Conservation (phyloP, 2,888 invertebrate genomes). For the Noctua pronuba region DNA sequence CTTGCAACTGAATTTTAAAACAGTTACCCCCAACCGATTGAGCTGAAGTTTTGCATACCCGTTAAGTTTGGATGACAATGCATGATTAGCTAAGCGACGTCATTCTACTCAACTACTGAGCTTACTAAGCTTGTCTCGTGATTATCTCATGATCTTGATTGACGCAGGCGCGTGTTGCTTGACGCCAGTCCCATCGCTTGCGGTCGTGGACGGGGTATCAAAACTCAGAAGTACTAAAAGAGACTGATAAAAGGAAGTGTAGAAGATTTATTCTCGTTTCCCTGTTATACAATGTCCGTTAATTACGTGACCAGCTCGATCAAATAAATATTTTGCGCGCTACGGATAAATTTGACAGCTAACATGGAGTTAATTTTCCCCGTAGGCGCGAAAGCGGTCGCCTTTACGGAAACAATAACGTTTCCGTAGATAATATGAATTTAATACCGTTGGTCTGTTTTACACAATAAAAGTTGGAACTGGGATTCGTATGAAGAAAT, state of each 20-base stretch:
- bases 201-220: not conserved
- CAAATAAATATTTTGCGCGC: constrained; percentile 58
- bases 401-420: constrained; percentile 41
- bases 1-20: too few relatives aligned
- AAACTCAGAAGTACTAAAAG: not conserved
- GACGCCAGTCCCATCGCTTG: not conserved
- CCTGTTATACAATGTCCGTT: constrained; percentile 41
- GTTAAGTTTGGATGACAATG: too few relatives aligned
- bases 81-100: too few relatives aligned
- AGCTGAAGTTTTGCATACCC: too few relatives aligned
- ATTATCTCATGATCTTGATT: too few relatives aligned
- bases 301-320: constrained; percentile 61
- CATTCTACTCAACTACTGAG: too few relatives aligned
- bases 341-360: constrained; percentile 61
- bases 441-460: constrained; percentile 35
- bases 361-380: constrained; percentile 51
- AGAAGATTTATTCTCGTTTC: constrained; percentile 35
- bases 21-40: too few relatives aligned
- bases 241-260: constrained; percentile 5
- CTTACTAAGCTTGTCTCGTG: too few relatives aligned
- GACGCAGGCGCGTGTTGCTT: not conserved
- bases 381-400: constrained; percentile 33
- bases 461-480: constrained; percentile 33
- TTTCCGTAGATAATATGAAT: constrained; percentile 28
- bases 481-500: constrained; percentile 1